A percentile compares a stretch with the other conserved stretches of the same genome.
Evolutionary conservation across 23 tunicate genomes (phyloP).

Genomic region (Oikopleura dioica): DNA sequence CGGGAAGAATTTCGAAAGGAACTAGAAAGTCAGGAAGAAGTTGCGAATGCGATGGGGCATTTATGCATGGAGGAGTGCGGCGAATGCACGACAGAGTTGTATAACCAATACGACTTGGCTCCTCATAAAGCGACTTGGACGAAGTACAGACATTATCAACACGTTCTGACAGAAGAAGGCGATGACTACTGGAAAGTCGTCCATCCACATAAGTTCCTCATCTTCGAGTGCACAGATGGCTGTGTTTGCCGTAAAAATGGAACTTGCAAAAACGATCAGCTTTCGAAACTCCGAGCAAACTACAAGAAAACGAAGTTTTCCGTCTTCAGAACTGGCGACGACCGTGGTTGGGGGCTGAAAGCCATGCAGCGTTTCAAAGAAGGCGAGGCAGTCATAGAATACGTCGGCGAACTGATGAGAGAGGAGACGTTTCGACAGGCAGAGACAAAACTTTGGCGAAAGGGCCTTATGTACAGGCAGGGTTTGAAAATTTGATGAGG

Average conservation of each 20-base stretch:
- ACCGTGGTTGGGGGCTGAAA: conserved; percentile 6
- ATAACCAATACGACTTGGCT: not conserved
- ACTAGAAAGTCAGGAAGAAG: no score
- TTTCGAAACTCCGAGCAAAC: not conserved
- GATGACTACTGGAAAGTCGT: not conserved
- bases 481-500: no score
- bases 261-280: not conserved
- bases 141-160: not conserved
- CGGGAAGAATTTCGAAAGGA: no score
- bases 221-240: not conserved
- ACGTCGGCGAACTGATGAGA: no score
- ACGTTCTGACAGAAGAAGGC: not conserved
- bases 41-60: no score
- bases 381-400: not conserved
- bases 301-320: no score
- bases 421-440: no score
- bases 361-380: not conserved
- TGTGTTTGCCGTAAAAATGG: not conserved
- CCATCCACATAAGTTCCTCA: not conserved
- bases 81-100: not conserved
- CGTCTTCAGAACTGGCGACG: not conserved
- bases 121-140: not conserved
- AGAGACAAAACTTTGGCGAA: no score
- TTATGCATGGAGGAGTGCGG: conserved; percentile 7
- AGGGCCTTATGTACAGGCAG: no score